Percentiles rank a stretch among this genome's conserved stretches.
Evolutionary conservation across 2,113 vertebrate species (phyloP).

Genomic region (Chaetops frenatus): DNA sequence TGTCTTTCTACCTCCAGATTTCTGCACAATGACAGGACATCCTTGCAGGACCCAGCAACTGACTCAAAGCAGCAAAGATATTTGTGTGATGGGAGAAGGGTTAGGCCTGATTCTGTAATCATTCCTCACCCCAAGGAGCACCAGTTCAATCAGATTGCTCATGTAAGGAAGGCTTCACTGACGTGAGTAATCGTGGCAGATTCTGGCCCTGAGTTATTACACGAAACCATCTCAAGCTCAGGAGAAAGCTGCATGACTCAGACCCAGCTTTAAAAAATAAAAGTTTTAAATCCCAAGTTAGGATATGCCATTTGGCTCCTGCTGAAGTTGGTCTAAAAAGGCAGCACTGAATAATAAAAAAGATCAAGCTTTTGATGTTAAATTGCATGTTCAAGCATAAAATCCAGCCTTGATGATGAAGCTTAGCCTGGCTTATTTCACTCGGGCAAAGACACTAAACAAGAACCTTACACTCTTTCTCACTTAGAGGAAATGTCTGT

Average conservation of each 20-base stretch:
- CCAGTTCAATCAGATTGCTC: neutral
- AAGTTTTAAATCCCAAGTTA: slow-evolving; percentile 41
- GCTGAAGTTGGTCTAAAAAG: slow-evolving; percentile 32
- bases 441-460: neutral
- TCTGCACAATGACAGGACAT: neutral
- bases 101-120: neutral
- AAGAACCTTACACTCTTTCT: slow-evolving; percentile 16
- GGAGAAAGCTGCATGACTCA: slow-evolving; percentile 41
- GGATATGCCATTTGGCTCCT: slow-evolving; percentile 48
- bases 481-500: slow-evolving; percentile 51
- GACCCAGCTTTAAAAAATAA: slow-evolving; percentile 16
- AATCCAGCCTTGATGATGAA: slow-evolving; percentile 35
- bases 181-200: neutral
- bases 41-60: neutral
- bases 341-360: slow-evolving; percentile 47
- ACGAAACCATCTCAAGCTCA: neutral
- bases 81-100: neutral
- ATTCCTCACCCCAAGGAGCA: neutral
- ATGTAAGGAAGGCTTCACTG: neutral
- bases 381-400: slow-evolving; percentile 56
- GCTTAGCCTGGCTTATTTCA: slow-evolving; percentile 45
- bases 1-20: neutral
- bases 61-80: neutral
- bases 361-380: slow-evolving; percentile 56
- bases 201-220: slow-evolving; percentile 21